Evolutionary conservation across 2,113 vertebrate species (phyloP).

Genomic region (Microtus richardsoni): DNA sequence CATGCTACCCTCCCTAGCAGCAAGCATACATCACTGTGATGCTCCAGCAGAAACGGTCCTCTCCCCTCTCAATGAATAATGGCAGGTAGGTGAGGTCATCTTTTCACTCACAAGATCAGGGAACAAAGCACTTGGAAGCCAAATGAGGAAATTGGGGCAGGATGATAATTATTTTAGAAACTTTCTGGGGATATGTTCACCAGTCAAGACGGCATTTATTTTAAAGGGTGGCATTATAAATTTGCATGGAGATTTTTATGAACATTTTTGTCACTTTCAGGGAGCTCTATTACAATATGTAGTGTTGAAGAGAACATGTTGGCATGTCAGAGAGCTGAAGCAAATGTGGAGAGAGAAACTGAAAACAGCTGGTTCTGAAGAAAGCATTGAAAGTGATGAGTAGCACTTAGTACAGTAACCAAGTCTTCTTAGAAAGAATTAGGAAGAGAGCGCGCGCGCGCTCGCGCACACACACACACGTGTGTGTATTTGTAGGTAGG

Average conservation of each 20-base stretch:
- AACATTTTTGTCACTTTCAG: constrained; percentile 73
- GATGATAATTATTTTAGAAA: constrained; percentile 71
- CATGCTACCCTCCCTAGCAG: not conserved
- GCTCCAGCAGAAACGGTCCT: not conserved
- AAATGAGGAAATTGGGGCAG: constrained; percentile 63
- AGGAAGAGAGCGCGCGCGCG: not conserved
- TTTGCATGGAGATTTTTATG: constrained; percentile 63
- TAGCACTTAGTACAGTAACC: constrained; percentile 68
- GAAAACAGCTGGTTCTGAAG: constrained; percentile 83
- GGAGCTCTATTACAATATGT: constrained; percentile 73
- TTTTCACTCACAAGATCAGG: constrained; percentile 65
- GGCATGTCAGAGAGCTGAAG: constrained; percentile 79
- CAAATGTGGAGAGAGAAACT: constrained; percentile 79
- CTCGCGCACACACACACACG: no score
- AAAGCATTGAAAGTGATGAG: constrained; percentile 77
- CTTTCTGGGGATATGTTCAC: constrained; percentile 67
- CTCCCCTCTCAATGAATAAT: constrained; percentile 50
- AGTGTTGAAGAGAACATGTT: constrained; percentile 77
- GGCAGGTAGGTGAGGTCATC: constrained; percentile 16
- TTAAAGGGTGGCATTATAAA: constrained; percentile 68
- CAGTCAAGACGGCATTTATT: constrained; percentile 69
- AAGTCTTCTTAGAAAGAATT: constrained; percentile 75
- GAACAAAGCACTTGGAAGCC: constrained; percentile 62
- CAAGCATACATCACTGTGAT: not conserved
- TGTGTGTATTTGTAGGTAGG: not conserved